Base-by-base conservation (phyloP, 2,113 vertebrate genomes). In the Typhlomys cinereus region DNA sequence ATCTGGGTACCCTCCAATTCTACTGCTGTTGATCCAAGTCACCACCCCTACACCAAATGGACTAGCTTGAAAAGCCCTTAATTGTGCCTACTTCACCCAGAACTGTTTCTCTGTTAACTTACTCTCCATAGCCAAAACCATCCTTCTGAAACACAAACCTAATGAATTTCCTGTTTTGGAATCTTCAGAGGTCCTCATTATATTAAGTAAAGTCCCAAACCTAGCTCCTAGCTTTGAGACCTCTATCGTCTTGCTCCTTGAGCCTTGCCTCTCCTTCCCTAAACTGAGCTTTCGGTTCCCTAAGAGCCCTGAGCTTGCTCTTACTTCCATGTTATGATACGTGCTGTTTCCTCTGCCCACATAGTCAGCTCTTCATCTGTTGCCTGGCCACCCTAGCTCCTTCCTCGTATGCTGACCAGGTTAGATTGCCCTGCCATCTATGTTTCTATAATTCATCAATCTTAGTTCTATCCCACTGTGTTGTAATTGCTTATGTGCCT, bases 401-500 rank as follows among this genome's bases (percentile, higher is more conserved):
- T 93, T 90, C 71, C 74, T 92, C 31, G 4, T 52, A 52, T 78
- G 21, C 50, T 29, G 5, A 73, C 57, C 36, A 69, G 57, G 25
- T 83, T 85, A 93, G n/a, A 39, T 82, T 85, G 67, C 66, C 73
- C 50, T 84, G 52, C 52, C 34, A 75, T 87, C 70, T 64, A 54
- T 93, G 61, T 20, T 85, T 74, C 54, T 78, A 27, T 70, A 89
- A 89, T 44, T 29, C 54, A 64, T 52, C 3, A 0, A 78, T 79
- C 39, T 85, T 54, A 83, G 46, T 87, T 84, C 71, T 83, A 41
- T 14, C 59, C 36, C 27, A 39, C 54, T 82, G 8, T 92, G 54
- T 34, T 94, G 31, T 71, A 88, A 79, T 70, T 90, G 62, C 67
- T 94, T 78, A 8, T 88, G 44, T 76, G 31, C 70, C 93, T 93